Percentiles rank a stretch among this genome's conserved stretches.
Conservation (phyloP, 2,888 invertebrate species). For the Toxonevra muliebris region DNA sequence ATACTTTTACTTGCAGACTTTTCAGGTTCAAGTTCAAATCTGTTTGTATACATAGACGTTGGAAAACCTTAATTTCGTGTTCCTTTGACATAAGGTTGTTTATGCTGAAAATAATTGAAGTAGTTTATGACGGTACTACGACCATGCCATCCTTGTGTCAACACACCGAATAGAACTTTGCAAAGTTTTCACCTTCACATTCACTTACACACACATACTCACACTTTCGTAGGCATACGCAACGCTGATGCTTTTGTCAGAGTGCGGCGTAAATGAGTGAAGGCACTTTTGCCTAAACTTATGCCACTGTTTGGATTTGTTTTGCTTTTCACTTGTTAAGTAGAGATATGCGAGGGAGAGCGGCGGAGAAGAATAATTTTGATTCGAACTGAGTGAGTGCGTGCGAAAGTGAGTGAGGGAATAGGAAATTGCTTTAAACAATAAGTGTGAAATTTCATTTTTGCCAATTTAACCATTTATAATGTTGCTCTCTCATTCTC, state of each 20-base stretch:
- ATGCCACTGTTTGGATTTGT: too few relatives aligned
- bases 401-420: not conserved
- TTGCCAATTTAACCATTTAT: not conserved
- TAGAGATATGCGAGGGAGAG: not conserved
- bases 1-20: not conserved
- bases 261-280: too few relatives aligned
- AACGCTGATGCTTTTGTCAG: not conserved
- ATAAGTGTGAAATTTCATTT: not conserved
- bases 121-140: not conserved
- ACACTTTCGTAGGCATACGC: conserved; percentile 10
- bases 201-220: conserved; percentile 18
- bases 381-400: too few relatives aligned
- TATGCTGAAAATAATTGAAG: not conserved
- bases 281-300: too few relatives aligned
- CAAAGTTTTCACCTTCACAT: not conserved
- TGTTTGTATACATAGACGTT: not conserved
- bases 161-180: not conserved
- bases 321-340: too few relatives aligned
- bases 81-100: not conserved
- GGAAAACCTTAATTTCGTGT: conserved; percentile 5
- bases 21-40: conserved; percentile 28
- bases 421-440: not conserved
- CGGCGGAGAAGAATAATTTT: not conserved
- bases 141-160: conserved; percentile 7
- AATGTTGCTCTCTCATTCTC: not conserved